Evolutionary conservation across 2,797 vertebrate species (phyloP), one percentile per base, ranked within the genome.

Genomic region (Urosaurus nigricauda): DNA sequence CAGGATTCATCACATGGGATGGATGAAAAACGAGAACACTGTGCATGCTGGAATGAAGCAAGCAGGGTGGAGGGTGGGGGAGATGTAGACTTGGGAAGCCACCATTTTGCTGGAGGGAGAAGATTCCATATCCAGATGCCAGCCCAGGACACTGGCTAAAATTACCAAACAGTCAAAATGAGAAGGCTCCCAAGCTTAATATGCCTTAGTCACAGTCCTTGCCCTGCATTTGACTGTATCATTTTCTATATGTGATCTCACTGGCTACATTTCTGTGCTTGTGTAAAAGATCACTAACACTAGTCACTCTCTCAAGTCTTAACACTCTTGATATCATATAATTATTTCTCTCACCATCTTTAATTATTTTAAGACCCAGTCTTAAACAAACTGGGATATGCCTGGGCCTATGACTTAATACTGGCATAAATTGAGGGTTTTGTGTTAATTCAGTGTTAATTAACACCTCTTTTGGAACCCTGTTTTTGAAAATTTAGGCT

Each of bases 21-120:
- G 1, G 82, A 86, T 95, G 95, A 96, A 96, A 97, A 95, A 89
- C 0, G 86, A 96, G 96, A 93, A 92, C 92, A 94, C 92, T 94
- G 93, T 1, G 86, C 89, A 87, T 90, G 90, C 94, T 95, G 95
- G 92, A 95, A 93, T 40, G 79, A 94, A 95, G 92, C 90, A 94
- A 94, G 89, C 88, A 78, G 86, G 88, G 82, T 60, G 86, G 88
- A 82, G 71, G 47, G 86, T 91, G 32, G 0, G 16, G 90, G 91
- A 89, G 88, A 53, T 0, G 0, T 53, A 88, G 92, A 77, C 53
- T 86, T 32, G 86, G 93, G 95, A 89, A 88, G 86, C 90, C 13
- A 84, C 83, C 90, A 19, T 24, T 17, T 12, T 80, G 68, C 4
- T 2, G 32, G 71, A 79, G 58, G 82, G 90, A 89, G 94, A 94